Conservation (phyloP, 2,797 vertebrate species). For the Allobates femoralis region DNA sequence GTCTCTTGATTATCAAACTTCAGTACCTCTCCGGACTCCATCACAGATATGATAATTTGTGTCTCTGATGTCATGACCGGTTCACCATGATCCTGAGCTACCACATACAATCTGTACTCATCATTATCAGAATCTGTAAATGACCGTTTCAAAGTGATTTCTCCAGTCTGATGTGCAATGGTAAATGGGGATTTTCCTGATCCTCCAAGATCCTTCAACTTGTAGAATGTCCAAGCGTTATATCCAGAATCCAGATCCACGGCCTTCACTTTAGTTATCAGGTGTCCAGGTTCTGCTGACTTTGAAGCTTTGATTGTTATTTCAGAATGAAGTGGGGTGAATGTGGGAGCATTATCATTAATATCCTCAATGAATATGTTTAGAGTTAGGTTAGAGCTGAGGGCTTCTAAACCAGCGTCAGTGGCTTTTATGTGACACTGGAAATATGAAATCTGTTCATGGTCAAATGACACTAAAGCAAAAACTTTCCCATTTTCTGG, state of each 20-base stretch:
- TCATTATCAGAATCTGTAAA: slow-evolving; percentile 63
- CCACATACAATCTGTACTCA: slow-evolving; percentile 72
- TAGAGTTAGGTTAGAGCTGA: slow-evolving; percentile 70
- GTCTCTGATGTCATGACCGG: slow-evolving; percentile 77
- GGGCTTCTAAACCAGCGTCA: slow-evolving; percentile 70
- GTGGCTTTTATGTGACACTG: slow-evolving; percentile 73
- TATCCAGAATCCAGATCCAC: slow-evolving; percentile 76
- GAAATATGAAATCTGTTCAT: slow-evolving; percentile 70
- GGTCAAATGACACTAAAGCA: slow-evolving; percentile 72
- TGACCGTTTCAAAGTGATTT: slow-evolving; percentile 75
- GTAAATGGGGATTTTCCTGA: slow-evolving; percentile 73
- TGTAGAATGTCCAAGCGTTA: slow-evolving; percentile 72
- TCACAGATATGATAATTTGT: slow-evolving; percentile 68
- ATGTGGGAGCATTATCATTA: slow-evolving; percentile 68
- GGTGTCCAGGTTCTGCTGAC: slow-evolving; percentile 75
- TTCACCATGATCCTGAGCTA: slow-evolving; percentile 79
- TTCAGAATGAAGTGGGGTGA: slow-evolving; percentile 67
- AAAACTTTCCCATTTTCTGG: slow-evolving; percentile 73
- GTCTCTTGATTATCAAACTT: slow-evolving; percentile 13
- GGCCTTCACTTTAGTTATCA: slow-evolving; percentile 90
- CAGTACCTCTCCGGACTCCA: slow-evolving; percentile 42
- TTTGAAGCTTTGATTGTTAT: slow-evolving; percentile 59
- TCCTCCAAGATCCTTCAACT: slow-evolving; percentile 60
- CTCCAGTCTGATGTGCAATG: slow-evolving; percentile 80
- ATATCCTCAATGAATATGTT: slow-evolving; percentile 73